Percentiles rank a stretch among this genome's conserved stretches.
These are phyloP conservation scores for Paratrypauchen microcephalus DNA, from an alignment of 2,797 vertebrate genomes.

Conservation along the genomic window DNA sequence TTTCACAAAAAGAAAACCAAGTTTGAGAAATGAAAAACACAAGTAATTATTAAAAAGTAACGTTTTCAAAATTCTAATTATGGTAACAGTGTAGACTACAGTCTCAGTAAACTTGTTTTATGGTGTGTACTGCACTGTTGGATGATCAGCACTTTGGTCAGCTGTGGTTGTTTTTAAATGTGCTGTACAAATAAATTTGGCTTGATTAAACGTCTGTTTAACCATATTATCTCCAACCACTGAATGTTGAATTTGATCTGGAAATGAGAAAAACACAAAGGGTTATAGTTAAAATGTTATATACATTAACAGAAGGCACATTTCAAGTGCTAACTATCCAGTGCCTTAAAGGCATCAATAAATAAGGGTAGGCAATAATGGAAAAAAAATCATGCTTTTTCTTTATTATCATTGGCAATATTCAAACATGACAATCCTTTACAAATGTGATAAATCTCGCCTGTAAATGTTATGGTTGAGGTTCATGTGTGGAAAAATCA, in stretches of 20 bases:
- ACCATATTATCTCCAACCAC: slow-evolving; percentile 87
- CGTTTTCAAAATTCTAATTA: neutral
- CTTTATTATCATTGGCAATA: neutral
- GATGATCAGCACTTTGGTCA: too few species aligned
- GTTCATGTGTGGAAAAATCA: too few species aligned
- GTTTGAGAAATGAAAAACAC: neutral
- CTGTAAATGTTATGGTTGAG: too few species aligned
- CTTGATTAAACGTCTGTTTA: slow-evolving; percentile 3
- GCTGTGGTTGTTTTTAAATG: too few species aligned
- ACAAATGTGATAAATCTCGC: neutral
- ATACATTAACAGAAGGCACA: neutral
- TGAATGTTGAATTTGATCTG: slow-evolving; percentile 86
- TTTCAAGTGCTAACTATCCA: too few species aligned
- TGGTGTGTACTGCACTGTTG: too few species aligned
- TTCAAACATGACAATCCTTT: neutral
- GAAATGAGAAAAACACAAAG: slow-evolving; percentile 53
- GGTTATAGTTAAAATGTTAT: neutral
- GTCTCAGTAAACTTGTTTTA: too few species aligned
- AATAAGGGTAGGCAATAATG: too few species aligned
- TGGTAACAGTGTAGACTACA: too few species aligned
- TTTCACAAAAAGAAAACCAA: neutral
- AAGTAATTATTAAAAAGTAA: neutral
- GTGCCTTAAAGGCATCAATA: too few species aligned
- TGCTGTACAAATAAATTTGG: too few species aligned
- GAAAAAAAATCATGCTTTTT: too few species aligned